Percentiles rank a stretch among this genome's conserved stretches.
phyloP scores from a whole-genome alignment of 1,140 invertebrate species.

The Drosophila insularis region DNA sequence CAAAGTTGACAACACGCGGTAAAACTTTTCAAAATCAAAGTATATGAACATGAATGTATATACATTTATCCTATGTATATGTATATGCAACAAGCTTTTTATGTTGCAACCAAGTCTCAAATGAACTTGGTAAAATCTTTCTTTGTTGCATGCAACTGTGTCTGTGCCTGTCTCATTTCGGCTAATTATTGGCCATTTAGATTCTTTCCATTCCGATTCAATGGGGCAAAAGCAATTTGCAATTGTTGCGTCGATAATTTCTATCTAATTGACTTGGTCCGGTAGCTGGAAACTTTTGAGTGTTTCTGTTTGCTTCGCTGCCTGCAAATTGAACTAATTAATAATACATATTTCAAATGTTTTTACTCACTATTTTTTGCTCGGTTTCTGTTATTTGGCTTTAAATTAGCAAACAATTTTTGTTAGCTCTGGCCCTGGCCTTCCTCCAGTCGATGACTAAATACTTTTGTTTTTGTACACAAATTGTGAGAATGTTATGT shows the following conservation, averaged over 20 bases:
- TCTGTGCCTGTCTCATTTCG: slow-evolving; percentile 3
- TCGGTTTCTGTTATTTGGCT: slow-evolving; percentile 18
- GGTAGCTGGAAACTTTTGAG: slow-evolving; percentile 23
- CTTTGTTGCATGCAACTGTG: slow-evolving; percentile 26
- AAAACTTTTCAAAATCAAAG: background rate
- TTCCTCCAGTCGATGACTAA: slow-evolving; percentile 32
- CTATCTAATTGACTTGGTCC: slow-evolving; percentile 46
- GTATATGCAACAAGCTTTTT: background rate
- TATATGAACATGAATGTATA: background rate
- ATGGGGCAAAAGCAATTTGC: background rate
- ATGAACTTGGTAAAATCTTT: slow-evolving; percentile 18
- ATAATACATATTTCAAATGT: slow-evolving; percentile 65
- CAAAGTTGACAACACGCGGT: slow-evolving; percentile 48
- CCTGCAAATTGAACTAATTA: slow-evolving; percentile 73
- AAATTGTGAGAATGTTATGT: slow-evolving; percentile 19
- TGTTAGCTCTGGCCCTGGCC: slow-evolving; percentile 33
- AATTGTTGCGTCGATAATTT: slow-evolving; percentile 33
- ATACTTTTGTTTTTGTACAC: slow-evolving; percentile 24
- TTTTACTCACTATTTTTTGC: slow-evolving; percentile 24
- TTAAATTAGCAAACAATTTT: slow-evolving; percentile 29
- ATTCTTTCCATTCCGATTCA: slow-evolving; percentile 11
- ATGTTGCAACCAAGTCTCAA: background rate
- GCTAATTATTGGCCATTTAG: slow-evolving; percentile 29
- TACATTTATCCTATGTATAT: slow-evolving; percentile 12
- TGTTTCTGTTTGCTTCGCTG: slow-evolving; percentile 53